Evolutionary conservation across 2,797 vertebrate species (phyloP).

Genomic region (Sparidentex hasta): DNA sequence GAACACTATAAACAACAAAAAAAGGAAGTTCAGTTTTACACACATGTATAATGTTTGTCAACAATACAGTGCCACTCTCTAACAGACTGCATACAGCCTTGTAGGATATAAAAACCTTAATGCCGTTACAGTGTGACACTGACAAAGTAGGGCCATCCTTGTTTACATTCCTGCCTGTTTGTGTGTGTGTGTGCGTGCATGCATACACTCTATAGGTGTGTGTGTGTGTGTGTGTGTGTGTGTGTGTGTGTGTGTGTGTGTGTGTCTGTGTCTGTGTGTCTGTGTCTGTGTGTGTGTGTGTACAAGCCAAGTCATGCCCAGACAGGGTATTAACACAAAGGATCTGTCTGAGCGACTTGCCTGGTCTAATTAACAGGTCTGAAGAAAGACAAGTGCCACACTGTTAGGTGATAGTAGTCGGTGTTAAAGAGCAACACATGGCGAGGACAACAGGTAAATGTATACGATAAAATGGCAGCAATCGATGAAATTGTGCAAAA

Average conservation of each 20-base stretch:
- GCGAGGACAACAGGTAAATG: background rate
- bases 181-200: background rate
- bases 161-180: conserved; percentile 23
- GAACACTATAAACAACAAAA: conserved; percentile 89
- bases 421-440: background rate
- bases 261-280: background rate
- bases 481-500: background rate
- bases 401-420: background rate
- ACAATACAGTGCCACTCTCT: background rate
- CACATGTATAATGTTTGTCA: background rate
- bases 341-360: conserved; percentile 64
- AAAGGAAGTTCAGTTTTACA: background rate
- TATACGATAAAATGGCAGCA: background rate
- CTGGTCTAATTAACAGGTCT: conserved; percentile 60
- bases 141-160: background rate
- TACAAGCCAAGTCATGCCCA: conserved; percentile 51
- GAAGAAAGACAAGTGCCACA: conserved; percentile 34
- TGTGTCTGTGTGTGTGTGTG: conserved; percentile 4
- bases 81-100: too few species aligned
- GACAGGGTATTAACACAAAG: conserved; percentile 70
- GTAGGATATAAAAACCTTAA: background rate
- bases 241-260: background rate
- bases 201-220: background rate
- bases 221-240: background rate
- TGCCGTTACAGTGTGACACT: background rate